Base-by-base conservation (phyloP, 2,888 invertebrate genomes). In the Ophraella communa region DNA sequence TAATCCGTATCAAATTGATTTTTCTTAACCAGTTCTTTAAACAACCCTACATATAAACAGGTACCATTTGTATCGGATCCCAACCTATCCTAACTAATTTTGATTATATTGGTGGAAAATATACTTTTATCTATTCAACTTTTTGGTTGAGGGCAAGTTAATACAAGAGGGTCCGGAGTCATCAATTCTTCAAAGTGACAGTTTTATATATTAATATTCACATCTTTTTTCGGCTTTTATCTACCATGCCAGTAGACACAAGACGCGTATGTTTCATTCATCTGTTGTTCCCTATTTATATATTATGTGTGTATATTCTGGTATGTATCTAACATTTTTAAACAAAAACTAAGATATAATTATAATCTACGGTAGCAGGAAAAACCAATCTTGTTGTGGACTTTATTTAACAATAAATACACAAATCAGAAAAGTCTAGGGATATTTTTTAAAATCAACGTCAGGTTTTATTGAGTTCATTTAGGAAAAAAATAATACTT, bases 201-300 rank as follows among this genome's bases (percentile, higher is more conserved):
- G 77, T 74, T 66, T 72, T 72, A 77, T 76, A 76, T 78, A 78
- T 78, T 78, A 76, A 77, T 78, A 78, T 77, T 77, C 77, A 77
- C 77, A 76, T 77, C 77, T 77, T 78, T 77, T 77, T 77, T 72
- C 74, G 71, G 72, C 73, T 77, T 74, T 75, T 77, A 76, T 77
- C 76, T 74, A 72, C 74, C 71, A 73, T 70, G 75, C 75, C 76
- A 76, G 76, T 76, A 76, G 74, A 49, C 18, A 51, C 10, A 51
- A 24, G 7, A 51, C 20, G 17, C 27, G 49, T 27, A 10, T 51
- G 49, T 51, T 51, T 14, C 49, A 51, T 51, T 51, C 49, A 51
- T 51, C 27, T 27, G n/a, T n/a, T n/a, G n/a, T 51, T 14, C 49
- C 49, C 17, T 27, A 51, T 73, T 72, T 70, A 71, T 65, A 68